These are phyloP conservation scores for Lepidocyrtoides sp. DNA, from an alignment of 2,888 invertebrate species.

Conservation along the genomic window DNA sequence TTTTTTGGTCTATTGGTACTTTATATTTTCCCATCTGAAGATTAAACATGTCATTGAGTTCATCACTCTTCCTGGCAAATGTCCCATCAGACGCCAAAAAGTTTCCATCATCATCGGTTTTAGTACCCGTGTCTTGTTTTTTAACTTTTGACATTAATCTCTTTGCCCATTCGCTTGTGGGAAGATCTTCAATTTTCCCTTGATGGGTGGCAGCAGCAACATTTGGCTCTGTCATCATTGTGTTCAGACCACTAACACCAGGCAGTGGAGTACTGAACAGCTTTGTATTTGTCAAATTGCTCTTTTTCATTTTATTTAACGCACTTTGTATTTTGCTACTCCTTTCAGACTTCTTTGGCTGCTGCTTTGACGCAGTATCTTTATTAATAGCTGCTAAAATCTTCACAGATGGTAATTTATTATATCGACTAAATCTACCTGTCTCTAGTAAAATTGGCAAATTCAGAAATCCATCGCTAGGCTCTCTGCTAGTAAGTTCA, in stretches of 20 bases:
- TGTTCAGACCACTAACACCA: not conserved
- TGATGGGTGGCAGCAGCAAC: not conserved
- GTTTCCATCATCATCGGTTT: not conserved
- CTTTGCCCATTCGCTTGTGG: constrained; percentile 58
- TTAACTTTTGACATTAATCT: constrained; percentile 36
- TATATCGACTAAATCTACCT: constrained; percentile 56
- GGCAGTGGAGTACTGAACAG: not conserved
- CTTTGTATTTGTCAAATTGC: not conserved
- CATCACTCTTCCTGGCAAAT: not conserved
- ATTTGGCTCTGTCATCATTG: not conserved
- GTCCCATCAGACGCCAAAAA: not conserved
- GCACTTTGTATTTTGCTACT: not conserved
- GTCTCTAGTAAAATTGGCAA: constrained; percentile 58
- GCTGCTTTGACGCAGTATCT: not conserved
- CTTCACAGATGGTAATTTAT: constrained; percentile 59
- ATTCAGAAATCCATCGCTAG: constrained; percentile 63
- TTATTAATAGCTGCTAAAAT: not conserved
- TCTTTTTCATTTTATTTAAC: not conserved
- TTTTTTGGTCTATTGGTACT: constrained; percentile 48
- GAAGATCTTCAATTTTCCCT: constrained; percentile 45
- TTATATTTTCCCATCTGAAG: not conserved
- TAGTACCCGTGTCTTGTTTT: constrained; percentile 7
- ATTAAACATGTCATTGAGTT: not conserved
- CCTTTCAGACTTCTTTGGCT: constrained; percentile 2
- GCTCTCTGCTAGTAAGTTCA: constrained; percentile 45